Base-by-base conservation (phyloP, 2,113 vertebrate genomes). In the Odontophorus gujanensis region DNA sequence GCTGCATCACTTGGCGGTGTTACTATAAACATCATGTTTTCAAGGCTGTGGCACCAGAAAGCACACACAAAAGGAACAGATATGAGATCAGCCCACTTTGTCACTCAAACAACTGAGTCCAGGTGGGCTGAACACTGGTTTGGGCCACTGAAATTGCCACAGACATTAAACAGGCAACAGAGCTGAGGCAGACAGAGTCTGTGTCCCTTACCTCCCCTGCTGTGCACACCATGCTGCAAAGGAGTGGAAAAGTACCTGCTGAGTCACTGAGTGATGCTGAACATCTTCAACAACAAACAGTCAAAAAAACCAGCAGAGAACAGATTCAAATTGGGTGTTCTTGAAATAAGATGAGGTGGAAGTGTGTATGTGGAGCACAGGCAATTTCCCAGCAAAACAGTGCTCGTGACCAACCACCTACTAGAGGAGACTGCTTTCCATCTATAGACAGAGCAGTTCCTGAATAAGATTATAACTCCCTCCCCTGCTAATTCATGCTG, bases 261-360 rank as follows among this genome's bases (percentile, higher is more conserved):
- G 92, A 92, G 84, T 96, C 95, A 95, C 58, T 73, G 81, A 40
- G 55, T 65, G 55, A 24, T 67, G 84, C 59, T 34, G 79, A 26
- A 34, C 25, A 19, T 40, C 6, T 67, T 93, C 85, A 76, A 59
- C 71, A 45, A 58, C 0, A 30, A 7, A 6, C 32, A 85, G 34
- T 28, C 30, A 32, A 68, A 43, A 65, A 62, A 24, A 2, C 3
- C 22, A 55, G 50, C 43, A 74, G 0, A 30, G 34, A 55, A 65
- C 34, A 51, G 8, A 45, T 45, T 67, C 53, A 62, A 25, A 58
- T 42, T 2, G 50, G 18, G 11, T 38, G 45, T 42, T 89, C 62
- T 38, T 30, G 62, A 81, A 89, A 62, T 18, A 28, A 6, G 11
- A 8, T 4, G 40, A 61, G 11, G 13, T n/a, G 82, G 40, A 61